Conservation (phyloP, 2,888 invertebrate species). For the Pterobdella sp. region DNA sequence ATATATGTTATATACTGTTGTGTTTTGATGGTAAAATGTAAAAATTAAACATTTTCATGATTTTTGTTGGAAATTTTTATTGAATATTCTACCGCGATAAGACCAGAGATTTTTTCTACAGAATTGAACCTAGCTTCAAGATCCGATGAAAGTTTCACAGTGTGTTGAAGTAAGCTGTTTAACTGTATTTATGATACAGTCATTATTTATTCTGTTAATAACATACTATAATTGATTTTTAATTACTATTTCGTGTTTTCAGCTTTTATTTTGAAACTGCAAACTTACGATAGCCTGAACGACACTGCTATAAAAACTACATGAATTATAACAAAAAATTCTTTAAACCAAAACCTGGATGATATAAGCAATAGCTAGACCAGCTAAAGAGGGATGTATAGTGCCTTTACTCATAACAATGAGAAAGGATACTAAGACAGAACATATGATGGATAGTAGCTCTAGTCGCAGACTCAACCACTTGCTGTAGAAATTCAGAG, state of each 20-base stretch:
- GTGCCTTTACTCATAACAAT: slow-evolving; percentile 51
- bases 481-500: slow-evolving; percentile 52
- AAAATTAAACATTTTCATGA: too few species aligned
- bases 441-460: slow-evolving; percentile 49
- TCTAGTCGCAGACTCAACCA: slow-evolving; percentile 52
- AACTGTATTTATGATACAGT: slow-evolving; percentile 46
- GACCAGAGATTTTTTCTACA: slow-evolving; percentile 51
- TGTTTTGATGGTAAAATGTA: too few species aligned
- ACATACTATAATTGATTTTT: neutral
- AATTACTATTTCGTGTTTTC: neutral
- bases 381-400: slow-evolving; percentile 56
- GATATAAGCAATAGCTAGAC: slow-evolving; percentile 59
- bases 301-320: neutral
- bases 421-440: slow-evolving; percentile 54
- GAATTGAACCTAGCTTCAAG: slow-evolving; percentile 52
- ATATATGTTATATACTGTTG: too few species aligned
- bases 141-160: slow-evolving; percentile 44
- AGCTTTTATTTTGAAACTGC: neutral
- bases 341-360: slow-evolving; percentile 50
- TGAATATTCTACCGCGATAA: slow-evolving; percentile 52
- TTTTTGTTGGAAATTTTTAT: too few species aligned
- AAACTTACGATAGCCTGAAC: neutral
- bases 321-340: neutral
- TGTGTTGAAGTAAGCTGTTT: slow-evolving; percentile 47
- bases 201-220: neutral